phyloP scores from a whole-genome alignment of 1,140 invertebrate species.

The Cotesia glomerata region DNA sequence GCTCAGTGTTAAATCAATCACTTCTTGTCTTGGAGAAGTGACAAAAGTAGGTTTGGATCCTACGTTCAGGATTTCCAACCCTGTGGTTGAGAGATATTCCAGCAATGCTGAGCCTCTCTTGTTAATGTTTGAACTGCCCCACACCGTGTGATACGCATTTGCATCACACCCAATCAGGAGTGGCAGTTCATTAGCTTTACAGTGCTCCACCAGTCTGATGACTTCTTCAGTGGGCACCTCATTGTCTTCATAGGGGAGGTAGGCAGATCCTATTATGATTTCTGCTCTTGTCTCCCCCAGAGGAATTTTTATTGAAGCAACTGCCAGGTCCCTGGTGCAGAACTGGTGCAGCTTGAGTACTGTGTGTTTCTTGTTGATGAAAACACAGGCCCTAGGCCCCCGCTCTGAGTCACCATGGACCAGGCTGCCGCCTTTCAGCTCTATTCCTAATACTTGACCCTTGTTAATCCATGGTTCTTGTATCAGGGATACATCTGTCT shows the following conservation, averaged over 20 bases:
- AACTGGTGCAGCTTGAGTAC: neutral
- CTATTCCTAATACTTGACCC: neutral
- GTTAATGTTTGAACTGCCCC: neutral
- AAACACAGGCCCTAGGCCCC: neutral
- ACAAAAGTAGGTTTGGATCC: neutral
- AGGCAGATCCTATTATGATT: neutral
- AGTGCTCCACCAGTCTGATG: neutral
- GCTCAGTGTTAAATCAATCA: neutral
- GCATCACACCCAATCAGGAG: neutral
- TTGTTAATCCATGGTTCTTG: neutral
- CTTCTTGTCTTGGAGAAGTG: neutral
- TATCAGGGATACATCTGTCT: neutral
- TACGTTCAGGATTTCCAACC: neutral
- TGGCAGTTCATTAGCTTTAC: neutral
- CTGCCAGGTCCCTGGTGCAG: neutral
- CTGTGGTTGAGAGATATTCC: neutral
- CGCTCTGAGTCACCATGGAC: neutral
- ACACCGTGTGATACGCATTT: neutral
- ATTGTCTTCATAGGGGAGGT: too few relatives aligned
- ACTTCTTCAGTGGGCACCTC: neutral
- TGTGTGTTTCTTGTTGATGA: neutral
- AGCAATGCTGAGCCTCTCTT: neutral
- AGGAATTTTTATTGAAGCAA: neutral
- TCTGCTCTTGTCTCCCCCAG: neutral
- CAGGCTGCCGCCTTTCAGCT: neutral